Base-by-base conservation (phyloP, 1,140 invertebrate genomes). In the Drosophila funebris region DNA sequence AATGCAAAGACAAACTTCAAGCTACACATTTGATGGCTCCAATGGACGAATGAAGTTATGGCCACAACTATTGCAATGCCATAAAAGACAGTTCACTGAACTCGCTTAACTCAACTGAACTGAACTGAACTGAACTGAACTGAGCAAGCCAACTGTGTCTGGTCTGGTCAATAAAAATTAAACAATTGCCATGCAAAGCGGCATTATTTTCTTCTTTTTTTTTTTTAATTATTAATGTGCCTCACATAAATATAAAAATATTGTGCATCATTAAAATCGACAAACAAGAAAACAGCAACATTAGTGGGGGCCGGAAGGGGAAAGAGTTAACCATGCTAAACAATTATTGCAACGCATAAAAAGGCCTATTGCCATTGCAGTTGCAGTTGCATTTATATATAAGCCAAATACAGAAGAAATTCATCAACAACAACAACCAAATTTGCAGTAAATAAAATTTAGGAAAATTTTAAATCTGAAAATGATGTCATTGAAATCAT, bases 401-500 rank as follows among this genome's bases (percentile, higher is more conserved):
- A 7, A 33, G 33, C 11, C 2, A 36, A 46, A 31, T 46, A 22
- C 41, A 44, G 5, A 22, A 1, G 9, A 60, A 22, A 46, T 22
- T n/a, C n/a, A n/a, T n/a, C n/a, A n/a, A n/a, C 50, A 54, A 29
- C 33, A 46, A 60, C 33, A 37, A 16, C 22, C 14, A n/a, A 37
- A 22, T 54, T 39, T 37, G 33, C 33, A 46, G 46, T 33, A 36
- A 46, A 36, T 2, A 1, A 22, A 33, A 46, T 33, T 18, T 11
- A 9, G 29, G 22, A 58, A 20, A 44, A 22, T 14, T 36, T 24
- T 48, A 8, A 62, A 39, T 56, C 8, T 44, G 18, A 63, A 71
- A 77, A 76, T 77, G 64, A 85, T 85, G 73, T 84, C 80, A 84
- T 83, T 81, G 72, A 79, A 79, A 84, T 50, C n/a, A 46, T 44